Evolutionary conservation across 2,888 invertebrate genomes (phyloP), one percentile per base, ranked within the genome.

Genomic region (Ectemnius continuus): DNA sequence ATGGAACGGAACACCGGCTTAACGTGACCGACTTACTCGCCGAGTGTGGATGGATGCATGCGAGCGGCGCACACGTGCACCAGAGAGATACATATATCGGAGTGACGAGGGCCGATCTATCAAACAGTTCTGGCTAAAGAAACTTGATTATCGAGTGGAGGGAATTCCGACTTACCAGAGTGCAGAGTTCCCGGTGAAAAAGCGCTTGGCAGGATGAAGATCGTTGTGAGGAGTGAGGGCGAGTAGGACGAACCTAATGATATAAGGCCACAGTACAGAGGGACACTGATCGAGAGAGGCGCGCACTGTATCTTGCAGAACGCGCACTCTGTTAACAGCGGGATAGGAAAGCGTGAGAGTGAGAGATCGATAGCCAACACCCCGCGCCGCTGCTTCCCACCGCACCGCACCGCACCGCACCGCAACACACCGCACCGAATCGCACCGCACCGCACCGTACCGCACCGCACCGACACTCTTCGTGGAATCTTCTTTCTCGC

Each of bases 291-390:
- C 72, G 70, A 72, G 65, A 67, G 63, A 65, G 69, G 57, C 66
- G 67, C 70, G 70, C 76, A 70, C 65, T 68, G 72, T 70, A 73
- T 70, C 71, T 67, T 67, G 61, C 67, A 61, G 68, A 75, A 73
- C 61, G 83, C 61, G 83, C 36, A 36, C 36, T 36, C 3, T 36
- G 80, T 76, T 84, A 76, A 81, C 79, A 75, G 70, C 65, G 71
- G 65, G 61, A 68, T 76, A 64, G 75, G 75, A 78, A 80, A 78
- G 69, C 79, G 74, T 75, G 78, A 75, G 73, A 73, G 63, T 56
- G 52, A 8, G 69, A 67, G 84, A 85, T 85, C 86, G 81, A 85
- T 85, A 84, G 84, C 71, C 80, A 76, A 83, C 84, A 80, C 78
- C 83, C 36, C 82, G 84, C 79, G 72, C 78, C 64, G 65, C 65